Conservation (phyloP, 2,113 vertebrate genomes). For the Eonycteris spelaea region DNA sequence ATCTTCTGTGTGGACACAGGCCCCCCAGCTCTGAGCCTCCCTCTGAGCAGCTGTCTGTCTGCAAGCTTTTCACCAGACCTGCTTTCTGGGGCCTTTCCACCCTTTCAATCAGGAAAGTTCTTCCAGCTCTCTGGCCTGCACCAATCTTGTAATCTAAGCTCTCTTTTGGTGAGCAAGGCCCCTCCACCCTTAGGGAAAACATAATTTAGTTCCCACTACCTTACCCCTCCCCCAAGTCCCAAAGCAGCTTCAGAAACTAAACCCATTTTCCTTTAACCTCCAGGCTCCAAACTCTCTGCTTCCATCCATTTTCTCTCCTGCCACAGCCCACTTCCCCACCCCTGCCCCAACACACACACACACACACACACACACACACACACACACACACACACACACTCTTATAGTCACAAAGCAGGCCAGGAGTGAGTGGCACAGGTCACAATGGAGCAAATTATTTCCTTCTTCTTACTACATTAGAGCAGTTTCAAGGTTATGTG, state of each 20-base stretch:
- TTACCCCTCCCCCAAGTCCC: not conserved
- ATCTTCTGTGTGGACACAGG: not conserved
- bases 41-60: not conserved
- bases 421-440: not conserved
- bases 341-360: too few species aligned
- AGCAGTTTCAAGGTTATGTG: not conserved
- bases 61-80: not conserved
- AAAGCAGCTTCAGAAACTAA: not conserved
- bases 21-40: not conserved
- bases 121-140: not conserved
- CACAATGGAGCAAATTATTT: not conserved
- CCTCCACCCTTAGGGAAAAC: not conserved
- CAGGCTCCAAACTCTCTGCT: not conserved
- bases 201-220: not conserved
- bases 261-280: not conserved
- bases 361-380: too few species aligned
- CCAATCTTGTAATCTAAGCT: not conserved
- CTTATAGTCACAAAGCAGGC: not conserved
- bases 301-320: not conserved
- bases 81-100: not conserved
- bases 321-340: too few species aligned
- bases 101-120: not conserved
- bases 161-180: not conserved
- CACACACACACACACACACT: too few species aligned
- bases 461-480: not conserved